Conservation (phyloP, 2,113 vertebrate genomes). For the Solenodon paradoxus region DNA sequence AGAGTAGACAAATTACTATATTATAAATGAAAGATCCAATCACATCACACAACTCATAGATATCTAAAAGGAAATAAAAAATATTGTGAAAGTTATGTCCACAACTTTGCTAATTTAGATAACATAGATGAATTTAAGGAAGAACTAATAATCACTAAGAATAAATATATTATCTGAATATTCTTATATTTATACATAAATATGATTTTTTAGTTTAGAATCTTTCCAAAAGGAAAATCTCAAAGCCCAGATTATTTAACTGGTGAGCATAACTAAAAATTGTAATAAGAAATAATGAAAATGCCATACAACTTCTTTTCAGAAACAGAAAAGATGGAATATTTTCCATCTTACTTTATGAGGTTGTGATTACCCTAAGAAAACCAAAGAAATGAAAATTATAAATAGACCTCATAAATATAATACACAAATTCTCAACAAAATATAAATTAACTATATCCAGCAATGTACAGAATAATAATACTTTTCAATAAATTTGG, state of each 20-base stretch:
- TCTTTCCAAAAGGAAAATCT: neutral
- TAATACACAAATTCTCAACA: neutral
- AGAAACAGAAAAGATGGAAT: neutral
- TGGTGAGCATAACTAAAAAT: neutral
- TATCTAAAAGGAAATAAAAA: neutral
- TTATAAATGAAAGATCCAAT: neutral
- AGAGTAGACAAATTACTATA: neutral
- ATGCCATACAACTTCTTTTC: neutral
- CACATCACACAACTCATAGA: neutral
- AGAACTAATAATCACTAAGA: neutral
- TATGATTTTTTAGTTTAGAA: neutral
- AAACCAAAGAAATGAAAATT: neutral
- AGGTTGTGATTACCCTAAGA: neutral
- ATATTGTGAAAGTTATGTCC: neutral
- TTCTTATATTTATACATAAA: neutral
- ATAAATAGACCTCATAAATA: neutral
- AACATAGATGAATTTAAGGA: neutral
- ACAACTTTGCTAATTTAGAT: neutral
- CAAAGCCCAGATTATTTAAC: neutral
- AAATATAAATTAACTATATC: neutral
- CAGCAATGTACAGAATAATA: neutral
- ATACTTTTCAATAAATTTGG: neutral
- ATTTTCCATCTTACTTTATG: neutral
- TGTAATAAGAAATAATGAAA: neutral
- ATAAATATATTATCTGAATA: neutral